Base-by-base conservation (phyloP, 2,113 vertebrate species). In the Conger conger region DNA sequence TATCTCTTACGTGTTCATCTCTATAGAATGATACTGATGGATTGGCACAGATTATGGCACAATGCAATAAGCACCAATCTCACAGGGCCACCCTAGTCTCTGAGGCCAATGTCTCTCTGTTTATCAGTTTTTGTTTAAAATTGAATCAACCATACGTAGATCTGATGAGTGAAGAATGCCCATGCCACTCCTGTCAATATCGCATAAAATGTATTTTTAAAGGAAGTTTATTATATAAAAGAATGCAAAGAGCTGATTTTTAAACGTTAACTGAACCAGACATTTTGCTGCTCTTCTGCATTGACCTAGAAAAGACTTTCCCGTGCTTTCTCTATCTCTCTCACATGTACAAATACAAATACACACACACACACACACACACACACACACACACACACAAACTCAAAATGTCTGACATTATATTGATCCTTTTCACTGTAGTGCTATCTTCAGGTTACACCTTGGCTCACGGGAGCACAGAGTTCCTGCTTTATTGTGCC, bases 271-370 rank as follows among this genome's bases (percentile, higher is more conserved):
- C 35, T 87, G 88, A 89, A 86, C 79, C 86, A 84, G 84, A 84
- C 83, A 80, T 45, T 87, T 57, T 27, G n/a, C 86, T 79, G 76
- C 50, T 81, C 85, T 85, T 15, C 85, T 82, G 83, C 68, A n/a
- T 33, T 92, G 91, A 93, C 90, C 93, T 89, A 92, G 91, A 91
- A 92, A 92, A 88, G 83, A 83, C 60, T 54, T 23, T 80, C 80
- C 42, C 30, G 53, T 5, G 2, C 79, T n/a, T 37, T 80, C 27
- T 45, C 79, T 80, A 35, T 68, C 81, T 73, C 50, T 82, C 81
- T 68, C 33, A 40, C 57, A 38, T 35, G 40, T 37, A 17, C 73
- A 57, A 53, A n/a, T 18, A 82, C 30, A 60, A 45, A 50, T 30
- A 68, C 30, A 35, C 11, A 53, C 57, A 73, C 57, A 82, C 76